Base-by-base conservation (phyloP, 2,113 vertebrate genomes). In the Martes martes region DNA sequence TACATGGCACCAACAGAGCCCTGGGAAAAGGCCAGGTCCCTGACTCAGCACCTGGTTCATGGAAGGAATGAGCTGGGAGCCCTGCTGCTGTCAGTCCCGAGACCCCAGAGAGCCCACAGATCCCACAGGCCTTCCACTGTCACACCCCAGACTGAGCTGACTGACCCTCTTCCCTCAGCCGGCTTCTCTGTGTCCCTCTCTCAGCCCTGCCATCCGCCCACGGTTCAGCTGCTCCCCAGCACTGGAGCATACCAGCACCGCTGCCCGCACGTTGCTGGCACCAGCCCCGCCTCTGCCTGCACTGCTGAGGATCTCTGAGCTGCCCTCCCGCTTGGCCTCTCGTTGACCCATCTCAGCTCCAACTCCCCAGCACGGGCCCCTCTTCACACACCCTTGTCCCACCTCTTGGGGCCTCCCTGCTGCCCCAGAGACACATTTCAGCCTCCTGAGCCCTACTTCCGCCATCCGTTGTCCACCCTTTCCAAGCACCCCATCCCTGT, bases 211-310 rank as follows among this genome's bases (percentile, higher is more conserved):
- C 69, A 36, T 59, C 28, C 4, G 18, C 13, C 10, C 10, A 24
- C 45, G 15, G 19, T 84, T 81, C 47, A 57, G 0, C 2, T 11
- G 33, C 28, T 52, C 7, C 36, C 45, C 18, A 1, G 6, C 50
- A 50, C 16, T 4, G 16, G 6, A 18, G 23, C 26, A 3, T 7
- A 33, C 59, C 31, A 74, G 90, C 28, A 39, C 5, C 26, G 5
- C 80, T 67, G 42, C 23, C 28, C 6, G 4, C 2, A 10, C 28
- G 13, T 19, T 74, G 21, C 78, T 15, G 7, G 1, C 23, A 7
- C 6, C 3, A 3, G 3, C 47, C 61, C 11, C 11, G 0, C 26
- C 33, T 23, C 31, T 13, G 14, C 13, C 69, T 11, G 1, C 59
- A 0, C 33, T 7, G 2, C 73, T 7, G 45, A 59, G 28, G 42